Evolutionary conservation across 2,113 vertebrate genomes (phyloP).

Genomic region (Daboia siamensis): DNA sequence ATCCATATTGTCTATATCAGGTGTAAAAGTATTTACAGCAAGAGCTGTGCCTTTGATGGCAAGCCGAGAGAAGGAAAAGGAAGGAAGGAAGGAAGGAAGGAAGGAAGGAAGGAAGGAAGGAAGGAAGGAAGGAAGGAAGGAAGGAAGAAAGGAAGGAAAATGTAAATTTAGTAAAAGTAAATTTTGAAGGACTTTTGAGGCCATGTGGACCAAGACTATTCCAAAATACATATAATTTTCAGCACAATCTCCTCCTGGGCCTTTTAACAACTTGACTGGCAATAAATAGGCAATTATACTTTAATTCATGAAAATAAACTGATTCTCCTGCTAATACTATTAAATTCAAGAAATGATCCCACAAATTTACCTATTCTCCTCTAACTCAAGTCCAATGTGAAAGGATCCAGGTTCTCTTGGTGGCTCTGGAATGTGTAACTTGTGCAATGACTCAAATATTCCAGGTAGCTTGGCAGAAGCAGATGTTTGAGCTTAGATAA

Average conservation of each 20-base stretch:
- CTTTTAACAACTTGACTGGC: background rate
- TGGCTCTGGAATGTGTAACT: background rate
- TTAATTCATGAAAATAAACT: background rate
- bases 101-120: no score
- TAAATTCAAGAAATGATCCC: background rate
- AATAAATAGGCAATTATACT: background rate
- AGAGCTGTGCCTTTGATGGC: no score
- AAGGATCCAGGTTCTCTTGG: conserved; percentile 13
- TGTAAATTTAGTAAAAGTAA: background rate
- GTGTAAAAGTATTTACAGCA: no score
- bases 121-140: no score
- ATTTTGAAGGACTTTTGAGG: background rate
- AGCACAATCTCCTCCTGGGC: background rate
- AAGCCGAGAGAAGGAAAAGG: no score
- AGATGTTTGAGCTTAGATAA: conserved; percentile 9
- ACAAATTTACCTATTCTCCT: conserved; percentile 29
- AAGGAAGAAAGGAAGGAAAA: no score
- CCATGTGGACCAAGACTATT: background rate
- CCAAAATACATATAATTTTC: background rate
- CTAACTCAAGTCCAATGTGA: background rate
- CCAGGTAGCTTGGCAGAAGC: conserved; percentile 29
- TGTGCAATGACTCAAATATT: background rate
- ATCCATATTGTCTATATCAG: no score
- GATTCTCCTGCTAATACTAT: background rate
- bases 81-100: no score